Percentiles rank a stretch among this genome's conserved stretches.
phyloP scores from a whole-genome alignment of 1,140 invertebrate genomes.

The Brachionus calyciflorus region DNA sequence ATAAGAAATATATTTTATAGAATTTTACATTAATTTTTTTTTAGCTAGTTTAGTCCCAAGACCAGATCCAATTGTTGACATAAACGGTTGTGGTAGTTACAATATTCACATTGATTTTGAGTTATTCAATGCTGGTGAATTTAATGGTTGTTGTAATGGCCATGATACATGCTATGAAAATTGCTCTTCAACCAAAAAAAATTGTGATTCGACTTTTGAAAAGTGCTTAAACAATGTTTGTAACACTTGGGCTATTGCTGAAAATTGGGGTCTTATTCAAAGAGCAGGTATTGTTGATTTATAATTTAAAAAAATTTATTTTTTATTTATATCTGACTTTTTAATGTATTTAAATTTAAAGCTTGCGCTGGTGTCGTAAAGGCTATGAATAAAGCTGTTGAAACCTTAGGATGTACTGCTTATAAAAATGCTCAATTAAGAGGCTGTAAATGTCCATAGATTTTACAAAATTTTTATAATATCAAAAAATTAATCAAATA shows the following conservation, averaged over 20 bases:
- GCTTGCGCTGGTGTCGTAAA: constrained; percentile 8
- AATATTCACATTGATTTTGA: constrained; percentile 26
- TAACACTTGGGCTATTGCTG: background rate
- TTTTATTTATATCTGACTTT: no score
- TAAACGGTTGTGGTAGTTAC: background rate
- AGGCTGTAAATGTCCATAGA: constrained; percentile 11
- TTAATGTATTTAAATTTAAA: background rate
- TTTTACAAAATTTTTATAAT: no score
- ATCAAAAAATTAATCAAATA: no score
- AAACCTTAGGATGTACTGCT: background rate
- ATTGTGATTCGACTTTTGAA: constrained; percentile 2
- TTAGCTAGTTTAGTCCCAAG: background rate
- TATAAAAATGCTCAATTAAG: constrained; percentile 27
- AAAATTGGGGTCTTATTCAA: constrained; percentile 21
- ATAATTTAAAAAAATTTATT: background rate
- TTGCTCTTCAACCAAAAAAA: background rate
- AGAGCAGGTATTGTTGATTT: background rate
- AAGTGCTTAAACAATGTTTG: constrained; percentile 3
- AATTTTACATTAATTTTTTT: background rate
- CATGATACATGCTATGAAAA: constrained; percentile 3
- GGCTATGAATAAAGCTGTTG: background rate
- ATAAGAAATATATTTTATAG: background rate
- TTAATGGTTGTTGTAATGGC: constrained; percentile 9
- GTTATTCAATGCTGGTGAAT: background rate
- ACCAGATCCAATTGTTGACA: constrained; percentile 3